Conservation (phyloP, 2,888 invertebrate genomes). For the Hedychridium roseum region DNA sequence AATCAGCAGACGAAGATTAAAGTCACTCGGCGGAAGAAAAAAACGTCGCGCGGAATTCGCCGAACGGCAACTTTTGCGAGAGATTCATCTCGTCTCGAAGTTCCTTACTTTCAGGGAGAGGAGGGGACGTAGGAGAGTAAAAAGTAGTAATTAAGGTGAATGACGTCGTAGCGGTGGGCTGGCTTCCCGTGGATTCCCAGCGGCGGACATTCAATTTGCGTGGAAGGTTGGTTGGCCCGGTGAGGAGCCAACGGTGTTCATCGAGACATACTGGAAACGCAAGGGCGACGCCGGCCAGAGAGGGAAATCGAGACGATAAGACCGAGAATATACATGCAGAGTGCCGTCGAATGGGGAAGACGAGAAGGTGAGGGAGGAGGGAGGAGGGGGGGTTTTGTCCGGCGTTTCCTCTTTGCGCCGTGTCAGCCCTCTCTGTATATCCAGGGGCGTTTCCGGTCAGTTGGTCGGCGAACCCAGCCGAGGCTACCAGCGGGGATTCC, state of each 20-base stretch:
- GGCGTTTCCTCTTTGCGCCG: not conserved
- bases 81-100: too few species aligned
- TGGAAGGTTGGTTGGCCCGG: not conserved
- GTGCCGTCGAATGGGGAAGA: not conserved
- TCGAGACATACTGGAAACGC: not conserved
- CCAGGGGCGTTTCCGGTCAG: slow-evolving; percentile 53
- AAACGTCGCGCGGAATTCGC: too few species aligned
- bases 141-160: slow-evolving; percentile 4
- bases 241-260: not conserved
- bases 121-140: not conserved
- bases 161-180: too few species aligned
- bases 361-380: slow-evolving; percentile 6
- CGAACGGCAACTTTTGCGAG: too few species aligned
- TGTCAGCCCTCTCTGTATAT: slow-evolving; percentile 4
- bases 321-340: too few species aligned
- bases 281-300: too few species aligned
- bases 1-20: too few species aligned
- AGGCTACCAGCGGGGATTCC: slow-evolving; percentile 41
- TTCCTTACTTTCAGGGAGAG: too few species aligned
- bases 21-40: too few species aligned
- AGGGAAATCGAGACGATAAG: too few species aligned
- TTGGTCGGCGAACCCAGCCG: slow-evolving; percentile 43
- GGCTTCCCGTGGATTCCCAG: not conserved
- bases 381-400: slow-evolving; percentile 8
- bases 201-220: slow-evolving; percentile 11